These are phyloP conservation scores for Noctua fimbriata DNA, from an alignment of 2,888 invertebrate genomes.

Conservation along the genomic window DNA sequence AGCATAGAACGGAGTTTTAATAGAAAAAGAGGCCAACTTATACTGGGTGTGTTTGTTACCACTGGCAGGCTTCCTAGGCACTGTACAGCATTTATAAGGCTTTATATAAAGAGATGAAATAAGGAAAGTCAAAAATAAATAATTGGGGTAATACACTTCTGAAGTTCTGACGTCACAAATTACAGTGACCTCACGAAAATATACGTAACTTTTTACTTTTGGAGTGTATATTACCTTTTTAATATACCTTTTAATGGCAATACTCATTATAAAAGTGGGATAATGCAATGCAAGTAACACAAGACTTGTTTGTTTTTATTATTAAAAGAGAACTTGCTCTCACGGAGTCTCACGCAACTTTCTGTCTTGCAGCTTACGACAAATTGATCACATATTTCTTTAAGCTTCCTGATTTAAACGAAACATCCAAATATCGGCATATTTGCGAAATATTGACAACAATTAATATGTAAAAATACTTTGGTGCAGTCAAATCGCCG, in stretches of 20 bases:
- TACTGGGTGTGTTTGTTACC: background rate
- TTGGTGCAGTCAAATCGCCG: constrained; percentile 62
- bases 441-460: constrained; percentile 58
- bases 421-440: constrained; percentile 52
- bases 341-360: constrained; percentile 27
- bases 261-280: constrained; percentile 60
- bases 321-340: constrained; percentile 38
- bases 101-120: background rate
- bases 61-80: background rate
- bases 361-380: constrained; percentile 37
- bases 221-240: constrained; percentile 43
- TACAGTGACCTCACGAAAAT: constrained; percentile 30
- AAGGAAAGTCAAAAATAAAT: constrained; percentile 20
- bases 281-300: constrained; percentile 57
- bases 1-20: background rate
- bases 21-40: background rate
- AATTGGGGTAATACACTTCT: background rate
- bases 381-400: constrained; percentile 56
- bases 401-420: constrained; percentile 42
- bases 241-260: constrained; percentile 53
- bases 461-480: constrained; percentile 67
- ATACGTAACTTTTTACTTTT: constrained; percentile 44
- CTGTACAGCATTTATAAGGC: background rate
- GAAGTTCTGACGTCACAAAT: constrained; percentile 32
- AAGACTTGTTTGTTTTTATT: constrained; percentile 53